These are phyloP conservation scores for Trogon surrucura DNA, from an alignment of 2,113 vertebrate genomes.

Conservation along the genomic window DNA sequence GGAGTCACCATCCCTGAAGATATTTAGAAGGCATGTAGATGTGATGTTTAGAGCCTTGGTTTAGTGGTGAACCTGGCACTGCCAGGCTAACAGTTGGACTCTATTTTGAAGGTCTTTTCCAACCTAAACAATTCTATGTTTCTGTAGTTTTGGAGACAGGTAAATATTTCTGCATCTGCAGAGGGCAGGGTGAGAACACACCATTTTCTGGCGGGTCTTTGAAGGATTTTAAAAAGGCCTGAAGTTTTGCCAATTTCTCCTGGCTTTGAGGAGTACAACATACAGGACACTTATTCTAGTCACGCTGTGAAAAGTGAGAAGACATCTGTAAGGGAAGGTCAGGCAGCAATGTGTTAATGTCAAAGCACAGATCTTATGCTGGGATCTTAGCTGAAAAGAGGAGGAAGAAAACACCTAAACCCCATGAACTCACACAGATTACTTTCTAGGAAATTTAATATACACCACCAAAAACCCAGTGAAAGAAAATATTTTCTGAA, in stretches of 20 bases:
- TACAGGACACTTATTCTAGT: background rate
- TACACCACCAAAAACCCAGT: background rate
- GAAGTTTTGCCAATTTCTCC: background rate
- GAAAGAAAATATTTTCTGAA: background rate
- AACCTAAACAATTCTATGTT: too few relatives aligned
- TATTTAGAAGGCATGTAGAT: too few relatives aligned
- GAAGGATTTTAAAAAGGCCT: background rate
- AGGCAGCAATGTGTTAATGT: background rate
- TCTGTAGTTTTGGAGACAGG: background rate
- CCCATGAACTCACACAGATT: background rate
- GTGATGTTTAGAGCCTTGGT: too few relatives aligned
- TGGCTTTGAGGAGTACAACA: background rate
- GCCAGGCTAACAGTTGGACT: too few relatives aligned
- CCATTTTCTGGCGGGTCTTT: background rate
- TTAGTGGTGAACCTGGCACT: too few relatives aligned
- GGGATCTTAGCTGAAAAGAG: background rate
- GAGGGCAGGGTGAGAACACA: fast-evolving
- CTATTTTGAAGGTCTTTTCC: too few relatives aligned
- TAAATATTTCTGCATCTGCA: background rate
- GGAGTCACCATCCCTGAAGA: too few relatives aligned
- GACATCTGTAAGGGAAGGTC: background rate
- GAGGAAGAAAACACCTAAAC: background rate
- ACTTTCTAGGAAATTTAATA: background rate
- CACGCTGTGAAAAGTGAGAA: background rate
- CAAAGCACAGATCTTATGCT: background rate